Conservation (phyloP, 2,888 invertebrate genomes). For the Flabesymbios commensalis region DNA sequence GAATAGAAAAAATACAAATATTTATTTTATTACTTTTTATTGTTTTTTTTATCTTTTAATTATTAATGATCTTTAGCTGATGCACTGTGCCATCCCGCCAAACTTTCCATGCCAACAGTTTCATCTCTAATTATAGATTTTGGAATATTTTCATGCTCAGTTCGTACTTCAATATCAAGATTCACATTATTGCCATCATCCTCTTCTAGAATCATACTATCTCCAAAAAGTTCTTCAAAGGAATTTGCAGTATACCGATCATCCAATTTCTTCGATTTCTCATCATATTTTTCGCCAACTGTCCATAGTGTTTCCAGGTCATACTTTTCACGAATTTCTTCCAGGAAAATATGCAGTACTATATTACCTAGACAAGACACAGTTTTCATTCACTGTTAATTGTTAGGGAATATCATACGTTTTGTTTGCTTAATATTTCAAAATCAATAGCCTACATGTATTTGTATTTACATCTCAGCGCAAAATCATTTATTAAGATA, state of each 20-base stretch:
- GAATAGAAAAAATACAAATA: too few relatives aligned
- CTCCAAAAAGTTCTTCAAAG: constrained; percentile 15
- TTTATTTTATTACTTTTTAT: too few relatives aligned
- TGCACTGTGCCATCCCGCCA: constrained; percentile 9
- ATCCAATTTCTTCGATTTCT: not conserved
- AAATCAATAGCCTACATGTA: too few relatives aligned
- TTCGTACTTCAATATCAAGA: not conserved
- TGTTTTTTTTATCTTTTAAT: too few relatives aligned
- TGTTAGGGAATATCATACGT: too few relatives aligned
- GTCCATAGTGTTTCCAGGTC: constrained; percentile 92
- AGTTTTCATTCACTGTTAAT: too few relatives aligned
- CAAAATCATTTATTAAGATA: too few relatives aligned
- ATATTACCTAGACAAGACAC: constrained; percentile 83
- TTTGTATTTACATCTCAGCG: too few relatives aligned
- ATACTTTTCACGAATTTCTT: constrained; percentile 72
- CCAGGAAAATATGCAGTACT: constrained; percentile 83
- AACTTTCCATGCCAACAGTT: constrained; percentile 10
- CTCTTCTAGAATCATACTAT: constrained; percentile 9
- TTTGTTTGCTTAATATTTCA: too few relatives aligned
- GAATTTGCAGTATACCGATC: constrained; percentile 1
- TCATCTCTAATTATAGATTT: not conserved
- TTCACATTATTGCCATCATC: constrained; percentile 1
- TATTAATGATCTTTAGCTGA: not conserved
- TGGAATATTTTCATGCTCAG: not conserved
- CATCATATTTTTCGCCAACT: constrained; percentile 67